Conservation (phyloP, 1,140 invertebrate species). For the Heliothis subflexa region DNA sequence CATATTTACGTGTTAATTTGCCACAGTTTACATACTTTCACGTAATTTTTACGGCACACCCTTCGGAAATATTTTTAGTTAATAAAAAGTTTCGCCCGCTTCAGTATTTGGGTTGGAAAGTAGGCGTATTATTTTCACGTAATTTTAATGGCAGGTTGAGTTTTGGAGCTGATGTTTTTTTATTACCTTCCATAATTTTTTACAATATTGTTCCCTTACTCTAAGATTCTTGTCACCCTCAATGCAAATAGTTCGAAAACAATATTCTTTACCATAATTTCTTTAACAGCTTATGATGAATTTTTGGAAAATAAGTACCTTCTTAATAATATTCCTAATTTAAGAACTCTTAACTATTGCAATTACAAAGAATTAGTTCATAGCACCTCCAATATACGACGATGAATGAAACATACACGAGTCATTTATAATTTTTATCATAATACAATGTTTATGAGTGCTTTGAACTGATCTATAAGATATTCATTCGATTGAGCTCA, state of each 20-base stretch:
- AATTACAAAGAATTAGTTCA: no score
- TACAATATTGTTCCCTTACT: no score
- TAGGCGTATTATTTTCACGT: not conserved
- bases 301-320: no score
- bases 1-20: constrained; percentile 38
- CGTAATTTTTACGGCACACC: constrained; percentile 29
- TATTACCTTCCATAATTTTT: no score
- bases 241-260: not conserved
- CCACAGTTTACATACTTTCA: constrained; percentile 1
- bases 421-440: not conserved
- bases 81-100: constrained; percentile 13
- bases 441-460: not conserved
- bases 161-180: not conserved
- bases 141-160: not conserved
- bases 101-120: not conserved
- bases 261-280: not conserved
- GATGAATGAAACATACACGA: no score
- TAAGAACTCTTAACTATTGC: no score
- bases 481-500: constrained; percentile 10
- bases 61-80: constrained; percentile 34
- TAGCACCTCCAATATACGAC: no score
- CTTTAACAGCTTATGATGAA: no score
- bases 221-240: no score
- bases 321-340: no score
- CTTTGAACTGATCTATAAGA: not conserved